Evolutionary conservation across 2,888 invertebrate species (phyloP), one percentile per base, ranked within the genome.

Genomic region (Nysson spinosus): DNA sequence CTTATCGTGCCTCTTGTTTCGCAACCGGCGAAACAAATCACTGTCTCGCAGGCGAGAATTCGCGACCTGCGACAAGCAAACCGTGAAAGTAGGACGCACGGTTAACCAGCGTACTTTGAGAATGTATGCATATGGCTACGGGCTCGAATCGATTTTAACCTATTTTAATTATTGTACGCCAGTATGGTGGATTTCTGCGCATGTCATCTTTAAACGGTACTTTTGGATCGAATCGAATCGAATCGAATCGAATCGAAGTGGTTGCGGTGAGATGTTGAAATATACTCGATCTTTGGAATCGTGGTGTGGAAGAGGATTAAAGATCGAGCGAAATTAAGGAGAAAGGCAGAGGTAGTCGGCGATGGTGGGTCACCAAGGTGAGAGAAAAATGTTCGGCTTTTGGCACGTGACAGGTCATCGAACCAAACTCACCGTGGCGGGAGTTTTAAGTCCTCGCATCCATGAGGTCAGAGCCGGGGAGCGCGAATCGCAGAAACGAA

Each of bases 41-140:
- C 57, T 46, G 70, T 60, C 64, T 52, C 56, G 54, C 61, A 43
- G 66, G 26, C 62, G 44, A 40, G 62, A 72, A 72, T 72, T 72
- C 72, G 73, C 72, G 72, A 72, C 72, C 72, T 72, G 73, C 73
- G 72, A 72, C 72, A 72, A 72, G 62, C 61, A 9, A n/a, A n/a
- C 32, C 62, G 51, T 9, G 60, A 72, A 69, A 72, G 72, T 72
- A 54, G 72, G 69, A 69, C 72, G 66, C 14, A n/a, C 52, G 32
- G 17, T 44, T 22, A 34, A 37, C 24, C 40, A 19, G 44, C 43
- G 39, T 22, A 57, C 68, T 60, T 71, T 64, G 68, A 72, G 50
- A 71, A 71, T 68, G 71, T n/a, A n/a, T 62, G 54, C 61, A 61
- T 62, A 56, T 26, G 52, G 39, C 40, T 44, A 22, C 16, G 51